Conservation (phyloP, 2,888 invertebrate species). For the Dicyrtomina minuta region DNA sequence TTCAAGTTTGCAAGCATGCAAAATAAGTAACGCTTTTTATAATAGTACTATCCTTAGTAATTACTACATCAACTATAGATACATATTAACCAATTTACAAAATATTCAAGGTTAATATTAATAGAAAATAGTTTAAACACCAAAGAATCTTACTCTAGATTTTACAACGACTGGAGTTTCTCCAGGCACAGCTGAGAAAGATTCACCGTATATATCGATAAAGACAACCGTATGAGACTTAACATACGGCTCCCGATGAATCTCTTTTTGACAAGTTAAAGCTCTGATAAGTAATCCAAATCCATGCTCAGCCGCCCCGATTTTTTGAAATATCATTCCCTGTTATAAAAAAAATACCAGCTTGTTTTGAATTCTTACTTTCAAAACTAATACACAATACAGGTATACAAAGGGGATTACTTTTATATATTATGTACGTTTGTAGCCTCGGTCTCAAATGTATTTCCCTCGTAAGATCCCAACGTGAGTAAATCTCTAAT, state of each 20-base stretch:
- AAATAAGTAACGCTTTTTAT: no score
- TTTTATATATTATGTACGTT: conserved; percentile 3
- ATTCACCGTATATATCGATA: conserved; percentile 41
- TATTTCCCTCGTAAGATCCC: conserved; percentile 40
- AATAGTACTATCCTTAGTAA: no score
- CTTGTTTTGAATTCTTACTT: not conserved
- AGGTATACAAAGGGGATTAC: not conserved
- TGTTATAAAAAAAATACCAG: not conserved
- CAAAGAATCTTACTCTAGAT: conserved; percentile 35
- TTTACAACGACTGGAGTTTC: conserved; percentile 22
- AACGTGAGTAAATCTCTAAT: conserved; percentile 48
- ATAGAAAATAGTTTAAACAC: not conserved
- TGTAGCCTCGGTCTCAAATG: conserved; percentile 36
- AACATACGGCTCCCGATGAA: conserved; percentile 40
- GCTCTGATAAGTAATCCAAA: conserved; percentile 44
- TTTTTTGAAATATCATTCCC: conserved; percentile 42
- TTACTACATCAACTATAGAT: not conserved
- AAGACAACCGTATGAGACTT: conserved; percentile 45
- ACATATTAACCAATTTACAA: not conserved
- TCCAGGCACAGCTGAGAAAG: not conserved
- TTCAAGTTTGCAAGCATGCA: not conserved
- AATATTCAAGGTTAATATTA: not conserved
- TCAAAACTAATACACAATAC: not conserved
- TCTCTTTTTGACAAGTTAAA: conserved; percentile 42
- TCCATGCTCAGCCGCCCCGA: conserved; percentile 44